Percentiles rank a stretch among this genome's conserved stretches.
These are phyloP conservation scores for Propsilocerus akamusi DNA, from an alignment of 1,140 invertebrate species.

Conservation along the genomic window DNA sequence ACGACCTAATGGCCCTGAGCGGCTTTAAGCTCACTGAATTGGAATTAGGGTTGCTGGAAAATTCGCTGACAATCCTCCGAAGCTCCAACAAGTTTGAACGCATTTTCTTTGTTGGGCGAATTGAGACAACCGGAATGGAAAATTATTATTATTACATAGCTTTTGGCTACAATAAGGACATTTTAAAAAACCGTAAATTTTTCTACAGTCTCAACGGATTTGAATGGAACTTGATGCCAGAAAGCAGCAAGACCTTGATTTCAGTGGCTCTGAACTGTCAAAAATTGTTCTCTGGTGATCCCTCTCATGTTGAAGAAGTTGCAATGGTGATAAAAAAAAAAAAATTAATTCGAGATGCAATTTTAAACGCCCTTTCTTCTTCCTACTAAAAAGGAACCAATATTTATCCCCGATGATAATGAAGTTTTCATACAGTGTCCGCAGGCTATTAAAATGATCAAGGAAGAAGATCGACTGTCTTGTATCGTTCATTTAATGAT, in stretches of 20 bases:
- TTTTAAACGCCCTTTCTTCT: not conserved
- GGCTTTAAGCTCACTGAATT: not conserved
- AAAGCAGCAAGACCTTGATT: constrained; percentile 33
- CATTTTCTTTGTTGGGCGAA: constrained; percentile 53
- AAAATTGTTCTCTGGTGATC: constrained; percentile 33
- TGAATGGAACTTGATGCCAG: constrained; percentile 46
- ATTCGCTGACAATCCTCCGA: constrained; percentile 47
- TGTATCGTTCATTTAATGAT: constrained; percentile 45
- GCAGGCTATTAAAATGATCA: constrained; percentile 33
- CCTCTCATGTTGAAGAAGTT: constrained; percentile 28
- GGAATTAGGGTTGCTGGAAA: constrained; percentile 35
- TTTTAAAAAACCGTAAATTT: constrained; percentile 37
- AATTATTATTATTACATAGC: constrained; percentile 39
- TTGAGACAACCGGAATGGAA: constrained; percentile 28
- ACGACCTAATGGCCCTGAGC: constrained; percentile 4
- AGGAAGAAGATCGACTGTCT: constrained; percentile 55
- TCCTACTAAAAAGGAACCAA: constrained; percentile 17
- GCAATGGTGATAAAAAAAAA: constrained; percentile 13
- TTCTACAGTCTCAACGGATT: constrained; percentile 50
- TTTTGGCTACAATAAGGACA: constrained; percentile 48
- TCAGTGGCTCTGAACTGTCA: constrained; percentile 32
- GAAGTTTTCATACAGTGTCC: constrained; percentile 25
- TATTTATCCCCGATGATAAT: constrained; percentile 23
- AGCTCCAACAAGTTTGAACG: constrained; percentile 55
- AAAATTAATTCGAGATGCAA: not conserved